Evolutionary conservation across 2,888 invertebrate genomes (phyloP), one percentile per base, ranked within the genome.

Genomic region (Oxyteleia sp.): DNA sequence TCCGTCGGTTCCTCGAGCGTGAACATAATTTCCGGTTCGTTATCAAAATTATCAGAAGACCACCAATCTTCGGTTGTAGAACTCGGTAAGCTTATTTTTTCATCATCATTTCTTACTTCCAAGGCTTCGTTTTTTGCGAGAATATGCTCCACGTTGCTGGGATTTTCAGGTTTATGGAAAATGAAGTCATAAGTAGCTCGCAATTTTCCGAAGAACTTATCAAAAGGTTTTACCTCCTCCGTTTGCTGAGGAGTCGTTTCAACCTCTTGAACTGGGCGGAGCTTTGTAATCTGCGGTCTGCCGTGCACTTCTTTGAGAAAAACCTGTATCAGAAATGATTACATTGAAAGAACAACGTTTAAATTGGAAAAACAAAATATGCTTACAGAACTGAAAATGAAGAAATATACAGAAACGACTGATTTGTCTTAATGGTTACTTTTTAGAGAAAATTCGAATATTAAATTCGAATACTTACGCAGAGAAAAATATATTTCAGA

Each of bases 131-230:
- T 71, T 8, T 86, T 88, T 3, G 76, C 49, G 1, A 87, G 32
- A 59, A 90, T 90, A 53, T 87, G 89, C 64, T 88, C 90, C 20
- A 91, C 85, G 71, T 90, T 89, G 57, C 87, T 90, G 1, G 87
- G 86, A 49, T 90, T 87, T 35, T 90, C 89, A 1, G 89, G 72
- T 61, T 90, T 89, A 49, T 85, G 90, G 61, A 92, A 91, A 7
- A 92, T 90, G 45, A 90, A 90, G 61, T 92, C 86, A 61, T 91
- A 92, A 10, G 90, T 90, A 15, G 91, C 87, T 32, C 89, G 88
- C 69, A 92, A 86, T 86, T 91, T 92, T 1, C 88, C 90, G 7
- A 90, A 68, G 11, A 92, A 88, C 59, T 88, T 92, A 71, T 91
- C 90, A 38, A 91, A 26, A 0, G 90, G 89, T 35, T 87, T 90